Conservation (phyloP, 2,797 vertebrate genomes). For the Propithecus perrieri region DNA sequence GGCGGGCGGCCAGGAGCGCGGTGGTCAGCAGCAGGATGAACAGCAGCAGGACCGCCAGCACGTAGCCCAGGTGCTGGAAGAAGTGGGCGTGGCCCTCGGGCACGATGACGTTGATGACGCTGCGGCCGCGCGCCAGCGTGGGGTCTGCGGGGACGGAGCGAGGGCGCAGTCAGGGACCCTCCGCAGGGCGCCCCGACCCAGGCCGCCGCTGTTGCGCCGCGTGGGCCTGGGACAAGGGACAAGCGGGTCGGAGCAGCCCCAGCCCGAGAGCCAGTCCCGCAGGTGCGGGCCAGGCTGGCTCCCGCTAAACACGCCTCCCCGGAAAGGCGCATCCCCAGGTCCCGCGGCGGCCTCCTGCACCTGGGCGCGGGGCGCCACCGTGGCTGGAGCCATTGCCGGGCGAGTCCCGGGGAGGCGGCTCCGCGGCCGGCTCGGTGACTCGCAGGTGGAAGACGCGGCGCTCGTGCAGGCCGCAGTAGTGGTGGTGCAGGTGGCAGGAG, state of each 20-base stretch:
- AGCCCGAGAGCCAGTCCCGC: rapidly evolving
- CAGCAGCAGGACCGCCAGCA: constrained; percentile 93
- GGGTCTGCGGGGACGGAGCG: constrained; percentile 83
- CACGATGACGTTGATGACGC: constrained; percentile 94
- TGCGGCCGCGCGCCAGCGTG: constrained; percentile 85
- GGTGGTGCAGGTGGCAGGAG: constrained; percentile 97
- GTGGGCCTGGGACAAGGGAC: not conserved
- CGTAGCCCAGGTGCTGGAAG: constrained; percentile 94
- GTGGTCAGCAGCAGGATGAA: constrained; percentile 90
- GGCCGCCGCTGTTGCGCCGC: not conserved
- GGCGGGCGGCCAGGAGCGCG: constrained; percentile 88
- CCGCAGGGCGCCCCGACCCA: not conserved
- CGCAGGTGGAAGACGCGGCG: constrained; percentile 92
- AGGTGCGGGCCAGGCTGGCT: not conserved
- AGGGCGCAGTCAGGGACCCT: not conserved
- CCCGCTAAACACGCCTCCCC: not conserved
- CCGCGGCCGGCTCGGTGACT: constrained; percentile 80
- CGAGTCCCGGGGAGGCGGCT: constrained; percentile 14
- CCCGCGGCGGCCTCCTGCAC: not conserved
- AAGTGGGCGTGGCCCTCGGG: constrained; percentile 92
- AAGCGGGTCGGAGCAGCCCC: not conserved
- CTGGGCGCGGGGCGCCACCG: constrained; percentile 41
- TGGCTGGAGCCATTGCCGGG: constrained; percentile 61
- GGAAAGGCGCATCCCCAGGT: not conserved
- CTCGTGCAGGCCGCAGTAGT: constrained; percentile 97